phyloP scores from a whole-genome alignment of 2,113 vertebrate genomes.

The Corvus hawaiiensis region DNA sequence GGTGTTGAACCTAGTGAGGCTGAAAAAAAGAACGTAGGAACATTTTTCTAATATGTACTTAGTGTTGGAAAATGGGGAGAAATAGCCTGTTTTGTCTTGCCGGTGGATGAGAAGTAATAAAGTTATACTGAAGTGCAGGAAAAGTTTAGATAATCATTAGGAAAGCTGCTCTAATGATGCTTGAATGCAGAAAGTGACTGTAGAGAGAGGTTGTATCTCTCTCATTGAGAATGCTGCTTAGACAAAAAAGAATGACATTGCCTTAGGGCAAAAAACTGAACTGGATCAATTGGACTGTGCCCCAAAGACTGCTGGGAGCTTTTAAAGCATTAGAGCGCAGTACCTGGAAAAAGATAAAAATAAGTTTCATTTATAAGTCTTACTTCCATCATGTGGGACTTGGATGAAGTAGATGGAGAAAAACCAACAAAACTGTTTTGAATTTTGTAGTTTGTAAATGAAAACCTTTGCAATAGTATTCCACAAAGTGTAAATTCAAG shows the following conservation, averaged over 20 bases:
- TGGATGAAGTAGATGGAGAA: background rate
- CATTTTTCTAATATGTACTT: background rate
- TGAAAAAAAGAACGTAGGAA: background rate
- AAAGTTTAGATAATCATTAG: background rate
- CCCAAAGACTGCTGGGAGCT: background rate
- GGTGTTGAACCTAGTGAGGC: background rate
- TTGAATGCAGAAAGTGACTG: background rate
- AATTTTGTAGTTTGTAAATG: background rate
- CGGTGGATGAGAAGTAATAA: background rate
- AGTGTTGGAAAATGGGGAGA: fast-evolving
- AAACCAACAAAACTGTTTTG: background rate
- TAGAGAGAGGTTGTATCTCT: background rate
- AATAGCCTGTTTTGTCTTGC: background rate
- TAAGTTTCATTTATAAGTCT: background rate
- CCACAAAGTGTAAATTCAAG: background rate
- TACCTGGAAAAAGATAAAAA: background rate
- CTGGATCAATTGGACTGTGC: background rate
- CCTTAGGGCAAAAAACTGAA: background rate
- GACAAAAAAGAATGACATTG: background rate
- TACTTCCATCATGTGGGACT: background rate
- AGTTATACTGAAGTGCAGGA: background rate
- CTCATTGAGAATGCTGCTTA: background rate
- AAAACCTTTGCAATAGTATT: background rate
- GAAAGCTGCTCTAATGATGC: background rate
- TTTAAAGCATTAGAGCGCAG: background rate